Conservation (phyloP, 2,797 vertebrate species). For the Sebastes reedi region DNA sequence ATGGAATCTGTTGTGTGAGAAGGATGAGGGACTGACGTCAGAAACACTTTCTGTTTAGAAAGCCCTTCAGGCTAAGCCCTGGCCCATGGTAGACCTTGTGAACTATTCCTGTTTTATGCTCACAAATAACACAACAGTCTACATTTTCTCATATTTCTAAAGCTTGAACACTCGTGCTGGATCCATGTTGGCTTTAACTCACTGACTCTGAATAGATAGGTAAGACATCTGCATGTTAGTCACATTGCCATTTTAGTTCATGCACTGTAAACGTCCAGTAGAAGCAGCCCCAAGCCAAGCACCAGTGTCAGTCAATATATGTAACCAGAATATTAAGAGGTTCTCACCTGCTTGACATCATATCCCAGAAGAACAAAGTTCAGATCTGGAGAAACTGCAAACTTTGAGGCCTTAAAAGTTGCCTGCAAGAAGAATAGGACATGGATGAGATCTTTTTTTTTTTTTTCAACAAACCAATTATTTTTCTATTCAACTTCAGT, state of each 20-base stretch:
- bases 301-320: neutral
- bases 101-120: neutral
- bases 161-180: neutral
- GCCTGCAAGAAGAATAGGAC: constrained; percentile 59
- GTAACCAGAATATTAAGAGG: neutral
- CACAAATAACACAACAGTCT: neutral
- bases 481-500: no score
- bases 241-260: constrained; percentile 7
- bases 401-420: constrained; percentile 80
- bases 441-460: neutral
- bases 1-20: no score
- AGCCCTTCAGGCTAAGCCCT: no score
- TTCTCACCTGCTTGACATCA: constrained; percentile 80
- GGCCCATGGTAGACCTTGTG: neutral
- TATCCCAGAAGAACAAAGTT: constrained; percentile 81
- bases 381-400: constrained; percentile 80
- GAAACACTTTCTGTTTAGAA: no score
- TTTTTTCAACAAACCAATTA: neutral
- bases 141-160: neutral
- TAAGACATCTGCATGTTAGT: neutral
- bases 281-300: neutral
- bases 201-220: neutral
- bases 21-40: no score
- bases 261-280: constrained; percentile 5
- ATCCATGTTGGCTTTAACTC: neutral